phyloP scores from a whole-genome alignment of 2,888 invertebrate species.

The Rhopalosiphum nymphaeae region DNA sequence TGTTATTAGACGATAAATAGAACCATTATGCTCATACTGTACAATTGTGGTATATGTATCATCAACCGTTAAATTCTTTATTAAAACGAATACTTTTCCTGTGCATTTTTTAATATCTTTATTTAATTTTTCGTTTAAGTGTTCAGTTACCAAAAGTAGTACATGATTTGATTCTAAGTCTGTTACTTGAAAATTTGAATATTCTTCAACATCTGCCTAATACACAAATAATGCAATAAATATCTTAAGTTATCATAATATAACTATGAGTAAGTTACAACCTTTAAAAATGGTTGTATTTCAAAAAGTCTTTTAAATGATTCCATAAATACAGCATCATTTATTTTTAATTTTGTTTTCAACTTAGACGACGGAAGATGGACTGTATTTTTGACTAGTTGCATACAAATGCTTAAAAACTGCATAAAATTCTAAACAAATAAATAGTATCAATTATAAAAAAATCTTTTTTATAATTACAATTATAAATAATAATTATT shows the following conservation, averaged over 20 bases:
- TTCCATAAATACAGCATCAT: conserved; percentile 28
- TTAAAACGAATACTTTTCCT: conserved; percentile 51
- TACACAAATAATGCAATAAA: conserved; percentile 28
- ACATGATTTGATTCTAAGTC: conserved; percentile 12
- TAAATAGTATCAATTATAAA: not conserved
- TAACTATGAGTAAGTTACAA: not conserved
- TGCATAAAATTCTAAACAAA: conserved; percentile 45
- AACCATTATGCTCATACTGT: conserved; percentile 36
- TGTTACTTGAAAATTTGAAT: conserved; percentile 29
- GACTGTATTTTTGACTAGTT: conserved; percentile 30
- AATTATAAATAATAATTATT: not conserved
- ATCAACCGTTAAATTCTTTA: conserved; percentile 22
- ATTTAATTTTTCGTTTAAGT: conserved; percentile 27
- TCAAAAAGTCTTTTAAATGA: conserved; percentile 39
- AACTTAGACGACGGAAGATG: not conserved
- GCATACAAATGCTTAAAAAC: conserved; percentile 50
- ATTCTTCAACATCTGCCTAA: conserved; percentile 56
- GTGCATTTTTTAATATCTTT: conserved; percentile 27
- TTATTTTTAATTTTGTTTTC: conserved; percentile 47
- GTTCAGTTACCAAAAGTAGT: conserved; percentile 45
- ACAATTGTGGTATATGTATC: conserved; percentile 31
- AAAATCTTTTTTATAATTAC: not conserved
- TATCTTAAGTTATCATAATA: not conserved
- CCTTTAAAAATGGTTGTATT: conserved; percentile 57
- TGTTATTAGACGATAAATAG: conserved; percentile 44